Evolutionary conservation across 2,888 invertebrate genomes (phyloP), one percentile per base, ranked within the genome.

Genomic region (Cecidostiba fungosa): DNA sequence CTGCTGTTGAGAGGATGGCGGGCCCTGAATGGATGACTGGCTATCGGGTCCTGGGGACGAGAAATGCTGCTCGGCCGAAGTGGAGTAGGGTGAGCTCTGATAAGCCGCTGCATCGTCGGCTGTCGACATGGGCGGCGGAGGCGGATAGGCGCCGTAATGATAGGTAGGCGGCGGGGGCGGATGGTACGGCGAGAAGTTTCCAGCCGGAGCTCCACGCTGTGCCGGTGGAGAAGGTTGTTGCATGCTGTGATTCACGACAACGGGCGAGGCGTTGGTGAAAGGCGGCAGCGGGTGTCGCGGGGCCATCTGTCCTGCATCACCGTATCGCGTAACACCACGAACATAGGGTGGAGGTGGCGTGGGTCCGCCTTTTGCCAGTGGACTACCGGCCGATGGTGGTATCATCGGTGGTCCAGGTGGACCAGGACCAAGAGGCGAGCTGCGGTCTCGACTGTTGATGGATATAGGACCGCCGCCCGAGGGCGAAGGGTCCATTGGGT

Each of bases 401-500:
- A 87, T 87, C 86, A 87, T 87, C 2, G 86, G 74, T 16, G 85
- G 85, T 14, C 87, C 94, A 8, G 32, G 92, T 87, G n/a, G 94
- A 91, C 39, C 94, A 92, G 93, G 91, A 77, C 91, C 88, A 87
- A 91, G 89, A 0, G 89, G 91, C 76, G 89, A 92, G 74, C 88
- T 90, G 86, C 84, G 88, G 80, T 78, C 85, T 6, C 93, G 88
- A 77, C 89, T 92, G 72, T 92, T 91, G 54, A 94, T 93, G 73
- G 93, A 93, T 78, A 94, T 94, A 0, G 94, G 93, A 3, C 94
- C 94, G 8, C 95, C 95, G 36, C 94, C 95, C 1, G 95, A 94
- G 0, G 95, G 95, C 5, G 95, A 94, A 0, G 95, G 94, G 87
- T 95, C 95, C 92, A 94, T 91, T 1, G 94, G 93, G 88, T 94